A percentile compares a stretch with the other conserved stretches of the same genome.
Conservation (phyloP, 2,888 invertebrate genomes). For the Chymomyza procnemis region DNA sequence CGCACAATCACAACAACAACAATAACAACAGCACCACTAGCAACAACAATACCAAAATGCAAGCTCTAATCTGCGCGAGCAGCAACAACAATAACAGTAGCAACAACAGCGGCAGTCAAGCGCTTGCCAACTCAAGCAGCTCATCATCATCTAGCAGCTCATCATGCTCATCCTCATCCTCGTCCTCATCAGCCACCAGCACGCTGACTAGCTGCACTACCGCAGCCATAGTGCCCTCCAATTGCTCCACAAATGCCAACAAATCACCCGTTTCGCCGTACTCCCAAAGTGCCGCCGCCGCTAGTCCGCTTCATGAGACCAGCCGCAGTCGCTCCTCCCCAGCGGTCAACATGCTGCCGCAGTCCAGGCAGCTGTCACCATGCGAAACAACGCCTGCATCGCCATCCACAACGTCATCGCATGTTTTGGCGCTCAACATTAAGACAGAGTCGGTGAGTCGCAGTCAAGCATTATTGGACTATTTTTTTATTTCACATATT, state of each 20-base stretch:
- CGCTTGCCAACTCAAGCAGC: constrained; percentile 23
- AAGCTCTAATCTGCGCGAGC: constrained; percentile 45
- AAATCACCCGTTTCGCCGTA: constrained; percentile 67
- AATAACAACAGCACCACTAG: constrained; percentile 50
- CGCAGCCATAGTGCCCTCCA: constrained; percentile 72
- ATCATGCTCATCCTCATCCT: constrained; percentile 70
- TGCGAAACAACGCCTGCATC: constrained; percentile 45
- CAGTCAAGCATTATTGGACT: constrained; percentile 28
- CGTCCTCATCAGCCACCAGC: constrained; percentile 61
- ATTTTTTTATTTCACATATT: constrained; percentile 33
- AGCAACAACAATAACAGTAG: constrained; percentile 8
- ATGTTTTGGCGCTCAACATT: constrained; percentile 71
- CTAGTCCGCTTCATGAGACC: constrained; percentile 47
- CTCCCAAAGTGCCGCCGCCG: constrained; percentile 39
- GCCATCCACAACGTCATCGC: constrained; percentile 50
- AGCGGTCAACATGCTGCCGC: constrained; percentile 16
- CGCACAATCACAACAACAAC: constrained; percentile 44
- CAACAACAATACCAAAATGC: constrained; percentile 64
- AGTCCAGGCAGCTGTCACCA: constrained; percentile 46
- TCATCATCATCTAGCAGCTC: constrained; percentile 67
- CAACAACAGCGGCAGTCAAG: constrained; percentile 31
- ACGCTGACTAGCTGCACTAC: constrained; percentile 69
- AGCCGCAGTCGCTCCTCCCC: constrained; percentile 34
- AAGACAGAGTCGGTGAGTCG: constrained; percentile 76
- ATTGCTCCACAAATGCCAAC: constrained; percentile 72